These are phyloP conservation scores for Epistrophella euchroma DNA, from an alignment of 2,888 invertebrate species.

Conservation along the genomic window DNA sequence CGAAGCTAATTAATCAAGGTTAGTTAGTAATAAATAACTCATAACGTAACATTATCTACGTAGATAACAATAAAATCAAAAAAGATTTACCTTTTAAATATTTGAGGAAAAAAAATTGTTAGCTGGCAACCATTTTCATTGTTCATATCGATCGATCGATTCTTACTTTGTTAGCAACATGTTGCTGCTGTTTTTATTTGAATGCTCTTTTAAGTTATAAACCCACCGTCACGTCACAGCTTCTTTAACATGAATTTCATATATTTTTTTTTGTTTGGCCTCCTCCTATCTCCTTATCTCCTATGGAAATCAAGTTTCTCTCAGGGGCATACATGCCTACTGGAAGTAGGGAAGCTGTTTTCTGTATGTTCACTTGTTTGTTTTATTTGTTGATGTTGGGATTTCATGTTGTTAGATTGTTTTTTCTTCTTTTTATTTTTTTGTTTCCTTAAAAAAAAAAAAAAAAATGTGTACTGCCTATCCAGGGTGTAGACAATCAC, in stretches of 20 bases:
- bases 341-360: slow-evolving; percentile 44
- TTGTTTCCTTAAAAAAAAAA: neutral
- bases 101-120: neutral
- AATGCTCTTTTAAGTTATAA: slow-evolving; percentile 6
- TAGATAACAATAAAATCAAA: too few relatives aligned
- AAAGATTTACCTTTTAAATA: too few relatives aligned
- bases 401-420: slow-evolving; percentile 51
- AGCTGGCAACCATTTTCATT: slow-evolving; percentile 6
- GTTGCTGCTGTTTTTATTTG: slow-evolving; percentile 35
- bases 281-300: slow-evolving; percentile 4
- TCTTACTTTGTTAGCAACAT: slow-evolving; percentile 58
- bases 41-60: too few relatives aligned
- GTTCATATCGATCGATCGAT: neutral
- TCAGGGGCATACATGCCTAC: slow-evolving; percentile 18
- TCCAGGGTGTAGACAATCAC: slow-evolving; percentile 62
- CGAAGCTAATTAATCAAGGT: too few relatives aligned
- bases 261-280: slow-evolving; percentile 36
- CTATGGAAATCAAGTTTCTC: slow-evolving; percentile 69
- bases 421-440: slow-evolving; percentile 35
- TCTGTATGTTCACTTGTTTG: slow-evolving; percentile 26
- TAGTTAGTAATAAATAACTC: too few relatives aligned
- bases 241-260: slow-evolving; percentile 51
- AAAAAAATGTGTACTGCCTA: slow-evolving; percentile 19
- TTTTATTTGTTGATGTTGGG: slow-evolving; percentile 41
- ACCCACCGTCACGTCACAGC: slow-evolving; percentile 41